phyloP scores from a whole-genome alignment of 2,797 vertebrate species.

The Scomberomorus guttatus region DNA sequence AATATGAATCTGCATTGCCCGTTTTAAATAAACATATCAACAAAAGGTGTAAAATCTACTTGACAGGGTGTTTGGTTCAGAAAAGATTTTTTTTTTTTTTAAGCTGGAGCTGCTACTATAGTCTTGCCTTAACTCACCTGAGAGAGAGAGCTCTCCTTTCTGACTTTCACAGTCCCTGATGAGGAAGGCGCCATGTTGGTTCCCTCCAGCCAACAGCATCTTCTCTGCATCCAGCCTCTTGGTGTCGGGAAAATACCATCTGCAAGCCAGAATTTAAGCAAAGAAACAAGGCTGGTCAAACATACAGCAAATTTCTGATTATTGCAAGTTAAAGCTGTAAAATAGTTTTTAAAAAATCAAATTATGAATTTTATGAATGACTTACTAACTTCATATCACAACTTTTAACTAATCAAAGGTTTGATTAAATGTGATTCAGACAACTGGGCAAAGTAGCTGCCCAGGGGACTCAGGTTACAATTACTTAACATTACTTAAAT shows the following conservation, averaged over 20 bases:
- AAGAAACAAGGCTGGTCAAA: not conserved
- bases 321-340: no score
- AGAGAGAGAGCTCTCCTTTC: slow-evolving; percentile 90
- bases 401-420: no score
- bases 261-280: slow-evolving; percentile 70
- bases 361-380: no score
- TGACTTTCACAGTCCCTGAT: slow-evolving; percentile 94
- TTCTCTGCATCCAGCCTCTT: slow-evolving; percentile 94
- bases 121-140: slow-evolving; percentile 84
- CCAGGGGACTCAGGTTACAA: no score
- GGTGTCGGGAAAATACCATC: slow-evolving; percentile 95
- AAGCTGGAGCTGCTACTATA: no score
- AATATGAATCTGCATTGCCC: not conserved
- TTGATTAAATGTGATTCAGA: no score
- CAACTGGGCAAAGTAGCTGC: no score
- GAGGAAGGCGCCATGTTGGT: slow-evolving; percentile 90
- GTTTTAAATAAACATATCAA: not conserved
- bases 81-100: not conserved
- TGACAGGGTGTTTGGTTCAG: not conserved
- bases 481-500: no score
- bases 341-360: not conserved
- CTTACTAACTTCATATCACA: no score
- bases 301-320: not conserved
- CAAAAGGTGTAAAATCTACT: not conserved
- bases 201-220: slow-evolving; percentile 85